Conservation (phyloP, 2,113 vertebrate genomes). For the Larimichthys polyactis region DNA sequence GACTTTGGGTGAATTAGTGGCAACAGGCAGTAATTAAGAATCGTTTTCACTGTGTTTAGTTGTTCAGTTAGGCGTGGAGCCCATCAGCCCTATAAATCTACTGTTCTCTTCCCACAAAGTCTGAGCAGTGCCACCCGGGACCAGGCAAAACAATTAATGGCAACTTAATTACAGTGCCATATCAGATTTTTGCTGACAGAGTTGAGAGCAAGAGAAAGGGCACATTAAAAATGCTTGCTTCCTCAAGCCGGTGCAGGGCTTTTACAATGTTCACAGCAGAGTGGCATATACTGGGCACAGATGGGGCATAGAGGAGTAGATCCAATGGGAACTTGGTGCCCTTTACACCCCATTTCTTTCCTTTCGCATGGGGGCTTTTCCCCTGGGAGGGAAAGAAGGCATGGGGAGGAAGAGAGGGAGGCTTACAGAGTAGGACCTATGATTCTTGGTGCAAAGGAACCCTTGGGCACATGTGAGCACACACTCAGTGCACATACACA, state of each 20-base stretch:
- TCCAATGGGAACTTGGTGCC: conserved; percentile 81
- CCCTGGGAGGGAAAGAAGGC: conserved; percentile 60
- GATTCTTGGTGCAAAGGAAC: conserved; percentile 45
- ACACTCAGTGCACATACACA: conserved; percentile 2
- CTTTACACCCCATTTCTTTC: conserved; percentile 80
- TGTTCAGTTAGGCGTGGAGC: conserved; percentile 75
- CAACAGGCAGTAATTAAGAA: conserved; percentile 79
- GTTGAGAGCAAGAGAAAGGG: conserved; percentile 37
- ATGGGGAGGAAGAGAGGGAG: conserved; percentile 56
- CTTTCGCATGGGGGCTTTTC: conserved; percentile 76
- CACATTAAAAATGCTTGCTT: conserved; percentile 22
- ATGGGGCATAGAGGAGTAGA: conserved; percentile 66
- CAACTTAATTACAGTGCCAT: conserved; percentile 75
- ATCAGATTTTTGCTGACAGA: conserved; percentile 56
- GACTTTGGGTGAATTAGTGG: conserved; percentile 74
- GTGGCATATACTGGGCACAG: conserved; percentile 74
- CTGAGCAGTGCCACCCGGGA: conserved; percentile 59
- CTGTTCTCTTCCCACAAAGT: conserved; percentile 61
- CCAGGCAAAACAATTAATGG: conserved; percentile 76
- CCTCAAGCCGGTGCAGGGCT: conserved; percentile 21
- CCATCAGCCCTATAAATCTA: conserved; percentile 71
- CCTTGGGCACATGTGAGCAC: conserved; percentile 16
- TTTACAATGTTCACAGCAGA: conserved; percentile 30
- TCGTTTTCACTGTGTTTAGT: conserved; percentile 72
- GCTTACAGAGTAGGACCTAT: conserved; percentile 52